These are phyloP conservation scores for Datnioides undecimradiatus DNA, from an alignment of 2,113 vertebrate genomes.

Conservation along the genomic window DNA sequence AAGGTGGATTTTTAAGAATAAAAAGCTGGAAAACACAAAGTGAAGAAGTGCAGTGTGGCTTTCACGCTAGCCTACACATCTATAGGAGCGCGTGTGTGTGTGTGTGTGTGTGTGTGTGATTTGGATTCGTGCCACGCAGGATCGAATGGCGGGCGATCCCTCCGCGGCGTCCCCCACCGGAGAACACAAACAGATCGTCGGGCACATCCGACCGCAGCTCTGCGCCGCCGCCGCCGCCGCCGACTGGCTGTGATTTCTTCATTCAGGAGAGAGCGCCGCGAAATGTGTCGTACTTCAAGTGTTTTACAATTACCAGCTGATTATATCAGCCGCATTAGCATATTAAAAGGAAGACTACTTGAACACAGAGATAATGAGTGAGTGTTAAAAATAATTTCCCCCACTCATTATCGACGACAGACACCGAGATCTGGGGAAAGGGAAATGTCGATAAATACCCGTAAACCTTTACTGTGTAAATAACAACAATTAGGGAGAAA, in stretches of 20 bases:
- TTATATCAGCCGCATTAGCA: conserved; percentile 82
- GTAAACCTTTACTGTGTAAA: conserved; percentile 77
- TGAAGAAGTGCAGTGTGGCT: not conserved
- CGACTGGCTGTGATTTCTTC: conserved; percentile 73
- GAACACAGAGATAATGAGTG: conserved; percentile 80
- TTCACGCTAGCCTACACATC: conserved; percentile 42
- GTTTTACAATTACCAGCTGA: conserved; percentile 82
- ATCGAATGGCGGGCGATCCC: conserved; percentile 21
- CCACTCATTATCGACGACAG: conserved; percentile 75
- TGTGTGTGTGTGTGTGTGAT: conserved; percentile 20
- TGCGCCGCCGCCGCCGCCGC: not conserved
- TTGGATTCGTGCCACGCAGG: conserved; percentile 23
- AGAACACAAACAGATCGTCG: conserved; percentile 38
- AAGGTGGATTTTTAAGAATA: conserved; percentile 55
- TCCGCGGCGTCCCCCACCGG: conserved; percentile 18
- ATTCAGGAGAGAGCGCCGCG: conserved; percentile 65
- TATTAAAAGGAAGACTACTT: conserved; percentile 82
- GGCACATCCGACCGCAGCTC: conserved; percentile 35
- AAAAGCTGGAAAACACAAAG: conserved; percentile 19
- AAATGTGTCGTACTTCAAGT: conserved; percentile 78
- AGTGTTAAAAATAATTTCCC: conserved; percentile 80
- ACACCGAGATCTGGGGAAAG: conserved; percentile 60
- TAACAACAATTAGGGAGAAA: conserved; percentile 79
- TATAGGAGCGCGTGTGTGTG: too few relatives aligned
- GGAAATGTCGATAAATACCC: conserved; percentile 69